Percentiles rank a stretch among this genome's conserved stretches.
These are phyloP conservation scores for Drosophila eohydei DNA, from an alignment of 2,888 invertebrate species.

Conservation along the genomic window DNA sequence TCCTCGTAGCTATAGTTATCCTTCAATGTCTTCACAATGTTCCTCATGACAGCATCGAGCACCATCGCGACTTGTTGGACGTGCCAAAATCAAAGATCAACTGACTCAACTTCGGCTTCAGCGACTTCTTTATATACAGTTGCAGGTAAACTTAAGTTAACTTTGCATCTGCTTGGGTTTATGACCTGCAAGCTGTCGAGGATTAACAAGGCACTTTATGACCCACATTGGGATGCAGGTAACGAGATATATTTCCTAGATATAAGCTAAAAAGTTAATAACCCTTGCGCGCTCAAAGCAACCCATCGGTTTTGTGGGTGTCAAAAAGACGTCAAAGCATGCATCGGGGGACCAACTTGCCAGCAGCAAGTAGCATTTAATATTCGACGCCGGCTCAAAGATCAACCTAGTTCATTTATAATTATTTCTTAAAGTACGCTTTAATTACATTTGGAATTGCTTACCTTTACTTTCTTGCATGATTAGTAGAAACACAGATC, in stretches of 20 bases:
- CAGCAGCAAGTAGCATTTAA: too few relatives aligned
- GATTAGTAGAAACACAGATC: not conserved
- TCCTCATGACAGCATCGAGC: slow-evolving; percentile 24
- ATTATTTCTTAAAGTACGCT: too few relatives aligned
- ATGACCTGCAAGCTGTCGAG: slow-evolving; percentile 32
- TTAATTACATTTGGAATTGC: too few relatives aligned
- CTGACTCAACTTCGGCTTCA: slow-evolving; percentile 7
- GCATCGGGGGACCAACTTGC: too few relatives aligned
- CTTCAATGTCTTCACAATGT: slow-evolving; percentile 44
- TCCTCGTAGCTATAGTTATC: slow-evolving; percentile 46
- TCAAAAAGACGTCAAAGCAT: not conserved
- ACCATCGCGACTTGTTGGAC: slow-evolving; percentile 46
- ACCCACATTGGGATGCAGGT: not conserved
- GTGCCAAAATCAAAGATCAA: slow-evolving; percentile 44
- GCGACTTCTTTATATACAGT: slow-evolving; percentile 21
- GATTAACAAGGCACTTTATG: slow-evolving; percentile 34
- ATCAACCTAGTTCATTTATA: too few relatives aligned
- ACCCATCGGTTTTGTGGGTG: not conserved
- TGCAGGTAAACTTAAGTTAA: slow-evolving; percentile 36
- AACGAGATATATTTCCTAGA: not conserved
- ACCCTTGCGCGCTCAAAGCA: not conserved
- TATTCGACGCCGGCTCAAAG: too few relatives aligned
- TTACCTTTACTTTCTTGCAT: not conserved
- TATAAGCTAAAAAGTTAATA: not conserved
- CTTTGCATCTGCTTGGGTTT: slow-evolving; percentile 4